Conservation (phyloP, 2,888 invertebrate genomes). For the Gortyna flavago region DNA sequence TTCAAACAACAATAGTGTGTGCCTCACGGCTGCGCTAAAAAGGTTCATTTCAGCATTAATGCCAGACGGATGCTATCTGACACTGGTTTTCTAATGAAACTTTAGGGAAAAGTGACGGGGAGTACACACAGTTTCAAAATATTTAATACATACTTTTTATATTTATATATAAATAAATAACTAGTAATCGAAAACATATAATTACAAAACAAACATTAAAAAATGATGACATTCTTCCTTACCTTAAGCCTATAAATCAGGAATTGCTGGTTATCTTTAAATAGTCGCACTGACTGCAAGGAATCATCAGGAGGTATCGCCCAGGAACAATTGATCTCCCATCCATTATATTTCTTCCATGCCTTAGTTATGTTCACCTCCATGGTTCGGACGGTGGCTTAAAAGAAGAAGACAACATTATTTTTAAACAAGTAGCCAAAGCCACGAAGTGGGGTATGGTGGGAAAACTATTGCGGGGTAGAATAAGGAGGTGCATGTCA, state of each 20-base stretch:
- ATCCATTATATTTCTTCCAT: slow-evolving; percentile 79
- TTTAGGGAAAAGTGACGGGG: too few relatives aligned
- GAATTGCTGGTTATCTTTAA: slow-evolving; percentile 78
- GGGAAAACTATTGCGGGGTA: not conserved
- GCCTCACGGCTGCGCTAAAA: too few relatives aligned
- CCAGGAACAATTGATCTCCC: slow-evolving; percentile 82
- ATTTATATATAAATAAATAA: too few relatives aligned
- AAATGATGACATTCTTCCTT: slow-evolving; percentile 36
- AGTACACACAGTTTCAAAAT: too few relatives aligned
- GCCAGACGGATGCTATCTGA: too few relatives aligned
- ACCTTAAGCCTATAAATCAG: slow-evolving; percentile 84
- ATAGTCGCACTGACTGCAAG: slow-evolving; percentile 82
- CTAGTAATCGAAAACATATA: too few relatives aligned
- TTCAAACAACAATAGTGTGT: too few relatives aligned
- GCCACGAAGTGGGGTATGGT: too few relatives aligned
- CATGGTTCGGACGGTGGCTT: slow-evolving; percentile 68
- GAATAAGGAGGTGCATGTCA: not conserved
- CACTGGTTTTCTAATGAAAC: too few relatives aligned
- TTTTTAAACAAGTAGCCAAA: not conserved
- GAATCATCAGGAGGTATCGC: slow-evolving; percentile 73
- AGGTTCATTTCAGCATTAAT: too few relatives aligned
- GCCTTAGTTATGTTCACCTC: slow-evolving; percentile 74
- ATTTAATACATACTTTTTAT: too few relatives aligned
- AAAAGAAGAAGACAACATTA: slow-evolving; percentile 41
- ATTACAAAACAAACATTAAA: too few relatives aligned